Percentiles rank a stretch among this genome's conserved stretches.
These are phyloP conservation scores for Sarcophaga peregrina DNA, from an alignment of 1,140 invertebrate species.

Conservation along the genomic window DNA sequence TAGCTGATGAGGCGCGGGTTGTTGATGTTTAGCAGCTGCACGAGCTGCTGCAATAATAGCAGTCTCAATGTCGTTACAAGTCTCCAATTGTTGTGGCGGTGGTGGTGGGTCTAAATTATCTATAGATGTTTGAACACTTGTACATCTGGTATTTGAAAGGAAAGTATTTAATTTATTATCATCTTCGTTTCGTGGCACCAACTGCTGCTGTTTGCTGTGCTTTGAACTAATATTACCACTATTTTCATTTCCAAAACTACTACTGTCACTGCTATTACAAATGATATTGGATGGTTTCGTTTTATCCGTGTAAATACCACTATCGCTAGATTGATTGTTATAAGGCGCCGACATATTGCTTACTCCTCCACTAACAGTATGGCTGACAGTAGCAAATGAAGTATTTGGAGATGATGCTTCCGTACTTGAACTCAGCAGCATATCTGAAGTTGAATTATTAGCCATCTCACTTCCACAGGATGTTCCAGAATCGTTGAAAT, in stretches of 20 bases:
- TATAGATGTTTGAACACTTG: constrained; percentile 33
- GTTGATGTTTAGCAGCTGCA: constrained; percentile 53
- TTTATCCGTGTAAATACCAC: constrained; percentile 55
- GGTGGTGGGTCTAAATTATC: constrained; percentile 35
- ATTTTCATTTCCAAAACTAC: background rate
- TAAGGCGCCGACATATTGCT: background rate
- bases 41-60: constrained; percentile 62
- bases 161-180: constrained; percentile 42
- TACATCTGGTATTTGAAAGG: constrained; percentile 31
- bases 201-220: background rate
- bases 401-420: constrained; percentile 57
- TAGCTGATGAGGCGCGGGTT: constrained; percentile 51
- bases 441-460: constrained; percentile 46
- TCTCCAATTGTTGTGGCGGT: constrained; percentile 56
- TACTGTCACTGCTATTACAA: background rate
- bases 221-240: no score
- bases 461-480: constrained; percentile 23
- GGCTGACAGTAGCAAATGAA: constrained; percentile 27
- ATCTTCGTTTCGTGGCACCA: constrained; percentile 24
- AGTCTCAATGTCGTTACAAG: constrained; percentile 63
- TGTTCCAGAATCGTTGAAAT: constrained; percentile 56
- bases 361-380: background rate
- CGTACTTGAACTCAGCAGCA: constrained; percentile 53
- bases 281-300: constrained; percentile 23
- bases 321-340: constrained; percentile 57